Evolutionary conservation across 2,888 invertebrate species (phyloP).

Genomic region (Oscheius sp.): DNA sequence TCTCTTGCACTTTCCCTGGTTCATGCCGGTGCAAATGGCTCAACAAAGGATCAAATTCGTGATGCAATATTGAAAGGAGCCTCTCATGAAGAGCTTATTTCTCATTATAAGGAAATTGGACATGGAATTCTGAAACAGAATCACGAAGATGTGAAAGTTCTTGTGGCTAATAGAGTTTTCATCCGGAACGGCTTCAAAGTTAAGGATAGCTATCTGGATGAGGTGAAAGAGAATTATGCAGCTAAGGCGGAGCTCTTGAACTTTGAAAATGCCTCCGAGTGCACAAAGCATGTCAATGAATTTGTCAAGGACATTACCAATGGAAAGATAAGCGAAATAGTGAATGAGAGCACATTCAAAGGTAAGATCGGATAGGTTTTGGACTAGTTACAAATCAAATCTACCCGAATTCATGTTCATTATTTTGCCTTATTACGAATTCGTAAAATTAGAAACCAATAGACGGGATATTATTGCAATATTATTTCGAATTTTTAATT

Average conservation of each 20-base stretch:
- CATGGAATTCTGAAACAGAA: background rate
- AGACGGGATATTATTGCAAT: too few relatives aligned
- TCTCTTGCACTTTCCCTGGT: slow-evolving; percentile 51
- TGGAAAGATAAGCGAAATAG: slow-evolving; percentile 7
- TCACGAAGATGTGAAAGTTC: background rate
- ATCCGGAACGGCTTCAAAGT: background rate
- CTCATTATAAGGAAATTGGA: slow-evolving; percentile 12
- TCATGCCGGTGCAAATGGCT: slow-evolving; percentile 34
- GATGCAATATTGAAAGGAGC: slow-evolving; percentile 32
- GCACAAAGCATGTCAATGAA: slow-evolving; percentile 5
- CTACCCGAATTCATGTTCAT: too few relatives aligned
- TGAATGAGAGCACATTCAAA: background rate
- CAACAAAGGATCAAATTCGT: slow-evolving; percentile 28
- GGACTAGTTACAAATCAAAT: too few relatives aligned
- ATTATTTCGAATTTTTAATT: too few relatives aligned
- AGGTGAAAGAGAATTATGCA: background rate
- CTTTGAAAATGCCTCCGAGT: background rate
- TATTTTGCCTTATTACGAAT: too few relatives aligned
- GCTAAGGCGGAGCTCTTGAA: slow-evolving; percentile 10
- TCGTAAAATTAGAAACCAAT: too few relatives aligned
- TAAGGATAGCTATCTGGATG: background rate
- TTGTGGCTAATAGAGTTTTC: slow-evolving; percentile 18
- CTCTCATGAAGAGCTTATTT: background rate
- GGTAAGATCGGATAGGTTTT: background rate
- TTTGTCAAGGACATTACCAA: slow-evolving; percentile 13